These are phyloP conservation scores for Diorhabda carinulata DNA, from an alignment of 1,140 invertebrate genomes.

Conservation along the genomic window DNA sequence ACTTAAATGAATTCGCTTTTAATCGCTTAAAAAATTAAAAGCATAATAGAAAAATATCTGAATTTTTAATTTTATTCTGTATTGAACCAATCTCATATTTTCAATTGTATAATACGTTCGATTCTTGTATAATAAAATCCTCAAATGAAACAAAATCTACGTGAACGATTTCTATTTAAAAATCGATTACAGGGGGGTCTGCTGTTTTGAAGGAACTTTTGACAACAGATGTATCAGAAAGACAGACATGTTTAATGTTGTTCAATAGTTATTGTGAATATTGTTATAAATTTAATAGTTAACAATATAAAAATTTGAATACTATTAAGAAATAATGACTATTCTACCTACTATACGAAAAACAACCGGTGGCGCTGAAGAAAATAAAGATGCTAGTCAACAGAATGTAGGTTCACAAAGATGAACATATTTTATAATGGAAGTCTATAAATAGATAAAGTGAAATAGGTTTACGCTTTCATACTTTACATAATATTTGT, in stretches of 20 bases:
- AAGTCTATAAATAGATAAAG: conserved; percentile 23
- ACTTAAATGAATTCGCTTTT: too few species aligned
- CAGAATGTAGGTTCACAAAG: conserved; percentile 38
- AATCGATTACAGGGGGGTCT: too few species aligned
- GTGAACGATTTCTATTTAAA: too few species aligned
- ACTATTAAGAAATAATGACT: conserved; percentile 37
- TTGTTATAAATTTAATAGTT: conserved; percentile 7
- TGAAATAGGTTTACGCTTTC: conserved; percentile 19
- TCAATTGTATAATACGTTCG: too few species aligned
- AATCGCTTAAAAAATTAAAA: too few species aligned
- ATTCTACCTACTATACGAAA: conserved; percentile 44
- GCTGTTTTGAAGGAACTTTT: too few species aligned
- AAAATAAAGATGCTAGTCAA: conserved; percentile 37
- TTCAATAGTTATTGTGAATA: background rate
- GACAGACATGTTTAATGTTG: conserved; percentile 10
- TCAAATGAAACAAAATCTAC: too few species aligned
- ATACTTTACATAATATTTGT: conserved; percentile 19
- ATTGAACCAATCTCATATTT: too few species aligned
- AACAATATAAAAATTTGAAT: conserved; percentile 12
- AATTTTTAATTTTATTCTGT: too few species aligned
- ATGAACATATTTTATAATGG: conserved; percentile 22
- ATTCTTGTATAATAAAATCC: too few species aligned
- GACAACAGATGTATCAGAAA: background rate
- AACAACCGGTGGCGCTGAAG: conserved; percentile 38
- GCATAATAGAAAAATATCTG: too few species aligned